Evolutionary conservation across 2,113 vertebrate species (phyloP), one percentile per base, ranked within the genome.

Genomic region (Bostrychus sinensis): DNA sequence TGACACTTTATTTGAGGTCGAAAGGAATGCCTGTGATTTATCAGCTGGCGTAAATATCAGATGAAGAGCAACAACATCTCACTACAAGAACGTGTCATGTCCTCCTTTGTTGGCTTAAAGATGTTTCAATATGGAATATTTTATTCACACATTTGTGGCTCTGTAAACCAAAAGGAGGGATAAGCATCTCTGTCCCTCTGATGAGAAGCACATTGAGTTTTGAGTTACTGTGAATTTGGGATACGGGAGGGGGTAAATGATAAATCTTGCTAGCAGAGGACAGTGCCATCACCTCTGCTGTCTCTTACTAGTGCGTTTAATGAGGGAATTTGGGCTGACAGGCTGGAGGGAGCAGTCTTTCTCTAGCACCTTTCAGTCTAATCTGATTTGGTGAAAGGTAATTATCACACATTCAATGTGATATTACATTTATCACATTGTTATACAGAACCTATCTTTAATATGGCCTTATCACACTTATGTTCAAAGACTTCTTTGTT

Each of bases 261-360:
- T 80, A 55, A 81, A 81, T 83, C 70, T 4, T 14, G 53, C 61
- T 50, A 51, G 55, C 34, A 14, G 39, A 51, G 64, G 55, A 76
- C 16, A 1, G n/a, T 2, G 42, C 54, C 51, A 82, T 84, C 76
- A 75, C 32, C 70, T 62, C 58, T 20, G 54, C 70, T 51, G 55
- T 73, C 70, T 70, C 75, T 67, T 38, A 39, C 62, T 38, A 3
- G 39, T 13, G 14, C 42, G 54, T 68, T 56, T 82, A 80, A 86
- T 80, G 81, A 80, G 77, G 54, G 72, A 67, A 80, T 66, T 61
- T 50, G 62, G 23, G 38, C 38, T 64, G 80, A 73, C 42, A 20
- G 41, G 70, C 48, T 19, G 67, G 71, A 26, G 45, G 54, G 51
- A 25, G 53, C 46, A 4, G 56, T 43, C 54, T 46, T 61, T 72